Conservation (phyloP, 2,888 invertebrate species). For the Caenorhabditis doughertyi region DNA sequence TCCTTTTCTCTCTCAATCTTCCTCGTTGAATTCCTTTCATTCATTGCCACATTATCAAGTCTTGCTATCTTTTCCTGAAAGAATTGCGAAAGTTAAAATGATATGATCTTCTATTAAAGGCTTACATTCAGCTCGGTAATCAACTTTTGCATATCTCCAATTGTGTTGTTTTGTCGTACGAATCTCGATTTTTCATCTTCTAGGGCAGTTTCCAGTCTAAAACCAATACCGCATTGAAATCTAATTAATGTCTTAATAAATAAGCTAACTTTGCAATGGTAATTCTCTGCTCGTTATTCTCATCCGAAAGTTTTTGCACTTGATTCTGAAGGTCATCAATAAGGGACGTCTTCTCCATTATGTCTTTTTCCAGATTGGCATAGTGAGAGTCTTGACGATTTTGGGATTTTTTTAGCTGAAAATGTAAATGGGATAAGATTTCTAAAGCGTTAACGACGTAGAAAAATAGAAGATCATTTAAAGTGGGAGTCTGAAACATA, state of each 20-base stretch:
- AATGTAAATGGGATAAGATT: not conserved
- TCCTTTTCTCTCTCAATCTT: conserved; percentile 70
- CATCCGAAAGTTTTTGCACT: conserved; percentile 64
- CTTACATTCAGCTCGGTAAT: conserved; percentile 77
- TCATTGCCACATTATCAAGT: conserved; percentile 67
- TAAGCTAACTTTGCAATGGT: conserved; percentile 52
- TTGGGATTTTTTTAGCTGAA: conserved; percentile 65
- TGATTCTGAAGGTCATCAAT: conserved; percentile 71
- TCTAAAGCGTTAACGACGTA: too few relatives aligned
- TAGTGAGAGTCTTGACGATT: conserved; percentile 64
- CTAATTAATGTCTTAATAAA: not conserved
- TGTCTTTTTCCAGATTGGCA: conserved; percentile 64
- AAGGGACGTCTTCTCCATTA: conserved; percentile 63
- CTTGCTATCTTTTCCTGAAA: conserved; percentile 68
- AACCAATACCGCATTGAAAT: not conserved
- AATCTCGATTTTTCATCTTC: conserved; percentile 67
- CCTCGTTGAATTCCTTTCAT: conserved; percentile 69
- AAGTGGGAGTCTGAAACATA: too few relatives aligned
- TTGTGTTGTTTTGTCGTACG: conserved; percentile 70
- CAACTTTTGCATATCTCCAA: conserved; percentile 76
- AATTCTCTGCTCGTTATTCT: conserved; percentile 63
- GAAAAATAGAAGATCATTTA: too few relatives aligned
- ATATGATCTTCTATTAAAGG: not conserved
- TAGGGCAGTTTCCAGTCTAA: conserved; percentile 56
- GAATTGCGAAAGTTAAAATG: too few relatives aligned